Conservation (phyloP, 2,113 vertebrate genomes). For the Alethe castanea region DNA sequence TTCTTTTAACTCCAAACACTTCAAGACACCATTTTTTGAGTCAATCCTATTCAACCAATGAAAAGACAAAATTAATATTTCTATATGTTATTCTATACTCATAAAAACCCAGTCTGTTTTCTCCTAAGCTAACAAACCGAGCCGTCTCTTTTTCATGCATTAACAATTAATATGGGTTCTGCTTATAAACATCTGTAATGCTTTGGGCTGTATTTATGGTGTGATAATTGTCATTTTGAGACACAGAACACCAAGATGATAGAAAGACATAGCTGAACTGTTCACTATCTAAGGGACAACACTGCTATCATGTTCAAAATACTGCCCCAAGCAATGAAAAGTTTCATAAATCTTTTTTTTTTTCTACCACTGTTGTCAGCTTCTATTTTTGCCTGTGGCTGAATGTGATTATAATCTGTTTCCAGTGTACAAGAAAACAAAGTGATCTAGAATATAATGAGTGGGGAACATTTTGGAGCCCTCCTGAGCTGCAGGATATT, state of each 20-base stretch:
- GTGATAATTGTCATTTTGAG: conserved; percentile 70
- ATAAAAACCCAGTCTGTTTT: conserved; percentile 15
- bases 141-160: conserved; percentile 59
- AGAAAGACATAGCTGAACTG: conserved; percentile 62
- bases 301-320: conserved; percentile 63
- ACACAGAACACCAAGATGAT: conserved; percentile 58
- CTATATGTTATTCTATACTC: neutral
- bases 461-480: conserved; percentile 34
- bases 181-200: conserved; percentile 73
- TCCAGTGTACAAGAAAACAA: conserved; percentile 34
- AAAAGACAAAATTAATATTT: conserved; percentile 27
- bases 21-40: neutral
- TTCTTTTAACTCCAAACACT: neutral
- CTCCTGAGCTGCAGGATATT: conserved; percentile 53
- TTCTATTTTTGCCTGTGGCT: conserved; percentile 38
- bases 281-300: conserved; percentile 60
- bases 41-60: neutral
- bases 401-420: conserved; percentile 64
- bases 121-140: conserved; percentile 57
- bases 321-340: conserved; percentile 59
- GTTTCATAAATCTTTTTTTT: conserved; percentile 58
- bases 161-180: conserved; percentile 75
- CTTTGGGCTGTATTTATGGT: conserved; percentile 73
- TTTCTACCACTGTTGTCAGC: conserved; percentile 42
- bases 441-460: conserved; percentile 51